phyloP scores from a whole-genome alignment of 1,140 invertebrate species.

The Oedothorax gibbosus region DNA sequence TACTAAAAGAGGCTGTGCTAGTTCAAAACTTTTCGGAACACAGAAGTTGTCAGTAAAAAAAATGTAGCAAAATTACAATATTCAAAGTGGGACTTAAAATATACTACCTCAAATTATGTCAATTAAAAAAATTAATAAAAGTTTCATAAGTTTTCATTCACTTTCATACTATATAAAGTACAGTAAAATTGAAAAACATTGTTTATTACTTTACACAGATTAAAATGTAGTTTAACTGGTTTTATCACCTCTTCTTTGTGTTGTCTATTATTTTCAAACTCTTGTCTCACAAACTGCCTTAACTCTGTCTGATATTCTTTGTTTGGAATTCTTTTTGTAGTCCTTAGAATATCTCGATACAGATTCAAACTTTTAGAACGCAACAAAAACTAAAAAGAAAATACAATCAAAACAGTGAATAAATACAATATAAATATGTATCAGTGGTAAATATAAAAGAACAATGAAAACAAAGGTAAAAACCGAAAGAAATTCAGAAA shows the following conservation, averaged over 20 bases:
- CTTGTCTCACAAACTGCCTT: constrained; percentile 17
- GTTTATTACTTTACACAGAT: neutral
- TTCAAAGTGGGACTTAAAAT: neutral
- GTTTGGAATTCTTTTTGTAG: constrained; percentile 45
- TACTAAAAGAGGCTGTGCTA: too few relatives aligned
- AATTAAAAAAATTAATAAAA: neutral
- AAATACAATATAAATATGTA: too few relatives aligned
- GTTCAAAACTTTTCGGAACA: too few relatives aligned
- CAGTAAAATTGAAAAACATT: neutral
- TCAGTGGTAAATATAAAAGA: too few relatives aligned
- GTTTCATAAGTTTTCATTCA: neutral
- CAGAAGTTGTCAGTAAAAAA: too few relatives aligned
- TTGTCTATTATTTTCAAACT: constrained; percentile 45
- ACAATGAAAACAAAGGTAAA: too few relatives aligned
- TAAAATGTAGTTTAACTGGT: neutral
- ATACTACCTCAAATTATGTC: neutral
- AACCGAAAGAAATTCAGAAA: too few relatives aligned
- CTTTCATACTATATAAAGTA: neutral
- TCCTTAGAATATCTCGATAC: constrained; percentile 46
- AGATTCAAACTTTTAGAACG: constrained; percentile 36
- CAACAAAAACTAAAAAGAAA: constrained; percentile 30
- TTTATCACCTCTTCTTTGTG: constrained; percentile 15
- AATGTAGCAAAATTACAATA: too few relatives aligned
- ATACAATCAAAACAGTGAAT: too few relatives aligned
- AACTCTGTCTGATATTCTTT: constrained; percentile 25